These are phyloP conservation scores for Yponomeuta plumbellus DNA, from an alignment of 2,888 invertebrate species.

Conservation along the genomic window DNA sequence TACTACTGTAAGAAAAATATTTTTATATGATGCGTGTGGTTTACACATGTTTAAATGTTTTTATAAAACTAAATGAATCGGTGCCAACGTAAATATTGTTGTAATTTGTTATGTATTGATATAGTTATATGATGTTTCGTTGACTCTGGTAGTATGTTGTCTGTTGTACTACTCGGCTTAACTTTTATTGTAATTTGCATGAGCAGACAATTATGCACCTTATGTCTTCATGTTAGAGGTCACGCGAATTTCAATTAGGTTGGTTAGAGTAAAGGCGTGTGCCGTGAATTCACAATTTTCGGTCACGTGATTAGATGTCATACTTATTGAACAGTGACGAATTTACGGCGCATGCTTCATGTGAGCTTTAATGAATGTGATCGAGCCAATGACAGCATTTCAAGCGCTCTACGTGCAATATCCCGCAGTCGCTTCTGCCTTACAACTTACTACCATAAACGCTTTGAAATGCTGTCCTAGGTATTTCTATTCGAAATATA, in stretches of 20 bases:
- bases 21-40: slow-evolving; percentile 65
- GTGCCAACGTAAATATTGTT: slow-evolving; percentile 76
- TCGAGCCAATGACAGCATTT: slow-evolving; percentile 6
- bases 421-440: neutral
- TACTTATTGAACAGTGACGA: neutral
- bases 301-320: neutral
- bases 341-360: slow-evolving; percentile 31
- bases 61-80: slow-evolving; percentile 64
- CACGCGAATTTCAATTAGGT: slow-evolving; percentile 4
- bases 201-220: neutral
- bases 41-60: slow-evolving; percentile 57
- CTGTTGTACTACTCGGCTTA: slow-evolving; percentile 21
- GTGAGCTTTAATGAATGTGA: slow-evolving; percentile 52
- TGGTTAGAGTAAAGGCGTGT: neutral
- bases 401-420: neutral
- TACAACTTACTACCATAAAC: neutral
- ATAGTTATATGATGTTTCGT: slow-evolving; percentile 68
- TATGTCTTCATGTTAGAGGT: neutral
- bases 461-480: slow-evolving; percentile 2
- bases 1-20: slow-evolving; percentile 68
- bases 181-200: neutral
- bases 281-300: neutral
- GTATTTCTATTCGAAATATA: slow-evolving; percentile 68
- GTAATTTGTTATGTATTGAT: slow-evolving; percentile 75
- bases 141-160: slow-evolving; percentile 60